phyloP scores from a whole-genome alignment of 2,888 invertebrate genomes.

The Cheilosia vernalis region DNA sequence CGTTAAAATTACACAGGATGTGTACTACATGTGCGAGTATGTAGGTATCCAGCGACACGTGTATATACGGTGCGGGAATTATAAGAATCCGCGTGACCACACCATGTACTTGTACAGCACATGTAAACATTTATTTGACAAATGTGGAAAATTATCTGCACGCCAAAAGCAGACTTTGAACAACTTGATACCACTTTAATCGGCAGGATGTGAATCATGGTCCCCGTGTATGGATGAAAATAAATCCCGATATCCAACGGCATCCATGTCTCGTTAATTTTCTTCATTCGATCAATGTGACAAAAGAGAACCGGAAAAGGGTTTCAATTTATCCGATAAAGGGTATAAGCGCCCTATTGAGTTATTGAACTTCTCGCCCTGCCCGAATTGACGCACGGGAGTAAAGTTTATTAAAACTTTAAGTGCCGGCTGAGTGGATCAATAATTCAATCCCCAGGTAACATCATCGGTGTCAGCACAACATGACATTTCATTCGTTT shows the following conservation, averaged over 20 bases:
- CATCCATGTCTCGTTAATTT: slow-evolving; percentile 45
- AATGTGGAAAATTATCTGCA: slow-evolving; percentile 52
- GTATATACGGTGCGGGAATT: neutral
- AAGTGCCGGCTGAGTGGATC: slow-evolving; percentile 51
- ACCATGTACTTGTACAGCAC: neutral
- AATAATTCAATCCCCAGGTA: slow-evolving; percentile 64
- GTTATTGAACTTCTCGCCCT: neutral
- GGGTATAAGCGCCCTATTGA: slow-evolving; percentile 34
- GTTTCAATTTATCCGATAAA: slow-evolving; percentile 11
- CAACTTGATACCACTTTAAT: slow-evolving; percentile 49
- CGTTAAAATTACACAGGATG: slow-evolving; percentile 42
- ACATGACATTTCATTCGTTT: slow-evolving; percentile 17
- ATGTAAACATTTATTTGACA: slow-evolving; percentile 37
- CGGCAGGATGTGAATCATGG: neutral
- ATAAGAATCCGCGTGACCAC: slow-evolving; percentile 12
- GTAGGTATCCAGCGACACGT: neutral
- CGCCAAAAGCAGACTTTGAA: slow-evolving; percentile 28
- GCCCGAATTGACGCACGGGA: neutral
- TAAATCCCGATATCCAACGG: slow-evolving; percentile 1
- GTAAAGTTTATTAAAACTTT: slow-evolving; percentile 62
- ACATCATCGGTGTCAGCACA: slow-evolving; percentile 40
- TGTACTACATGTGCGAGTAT: neutral
- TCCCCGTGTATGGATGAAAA: neutral
- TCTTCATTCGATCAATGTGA: slow-evolving; percentile 2
- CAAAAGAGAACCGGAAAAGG: slow-evolving; percentile 11